phyloP scores from a whole-genome alignment of 2,113 vertebrate genomes.

The Leucoraja erinaceus region DNA sequence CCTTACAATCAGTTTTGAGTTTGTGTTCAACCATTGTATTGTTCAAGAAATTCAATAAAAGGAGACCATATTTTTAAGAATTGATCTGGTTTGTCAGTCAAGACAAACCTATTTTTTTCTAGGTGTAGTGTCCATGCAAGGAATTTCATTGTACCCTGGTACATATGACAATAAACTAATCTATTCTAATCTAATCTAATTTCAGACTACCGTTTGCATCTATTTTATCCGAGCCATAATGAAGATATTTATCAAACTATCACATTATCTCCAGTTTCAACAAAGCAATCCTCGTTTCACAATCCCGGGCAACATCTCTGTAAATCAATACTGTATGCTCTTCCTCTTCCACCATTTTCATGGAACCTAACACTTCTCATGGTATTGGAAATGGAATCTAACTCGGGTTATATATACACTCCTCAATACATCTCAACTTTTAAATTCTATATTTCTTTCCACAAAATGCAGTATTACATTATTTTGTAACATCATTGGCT shows the following conservation, averaged over 20 bases:
- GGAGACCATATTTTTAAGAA: too few relatives aligned
- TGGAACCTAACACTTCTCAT: neutral
- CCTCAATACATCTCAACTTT: neutral
- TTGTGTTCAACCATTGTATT: too few relatives aligned
- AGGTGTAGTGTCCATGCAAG: too few relatives aligned
- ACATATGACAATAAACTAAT: too few relatives aligned
- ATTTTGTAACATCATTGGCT: neutral
- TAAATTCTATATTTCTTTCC: neutral
- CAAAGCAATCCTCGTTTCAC: neutral
- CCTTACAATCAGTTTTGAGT: too few relatives aligned
- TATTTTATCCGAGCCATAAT: neutral
- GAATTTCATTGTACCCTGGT: too few relatives aligned
- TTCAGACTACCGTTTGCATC: neutral
- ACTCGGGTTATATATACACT: neutral
- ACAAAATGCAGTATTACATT: neutral
- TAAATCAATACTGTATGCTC: too few relatives aligned
- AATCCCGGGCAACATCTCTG: neutral
- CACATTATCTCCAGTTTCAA: neutral
- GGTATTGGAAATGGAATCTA: neutral
- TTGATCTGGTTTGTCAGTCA: too few relatives aligned
- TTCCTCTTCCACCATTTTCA: neutral
- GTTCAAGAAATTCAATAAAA: too few relatives aligned
- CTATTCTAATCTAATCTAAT: too few relatives aligned
- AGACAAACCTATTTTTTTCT: too few relatives aligned
- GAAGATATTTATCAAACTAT: neutral